Evolutionary conservation across 2,888 invertebrate genomes (phyloP).

Genomic region (Drosophila dives): DNA sequence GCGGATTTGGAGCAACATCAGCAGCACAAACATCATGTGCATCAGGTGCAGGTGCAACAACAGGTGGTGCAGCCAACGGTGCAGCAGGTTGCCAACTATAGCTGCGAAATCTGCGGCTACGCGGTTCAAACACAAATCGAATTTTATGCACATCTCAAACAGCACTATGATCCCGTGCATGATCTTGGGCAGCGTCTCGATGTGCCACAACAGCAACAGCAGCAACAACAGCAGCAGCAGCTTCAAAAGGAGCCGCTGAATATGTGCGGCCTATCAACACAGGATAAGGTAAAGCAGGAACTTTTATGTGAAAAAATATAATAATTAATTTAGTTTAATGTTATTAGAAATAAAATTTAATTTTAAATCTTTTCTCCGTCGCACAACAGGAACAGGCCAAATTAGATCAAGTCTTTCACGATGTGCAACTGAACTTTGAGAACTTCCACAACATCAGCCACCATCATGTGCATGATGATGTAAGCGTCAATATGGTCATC

Average conservation of each 20-base stretch:
- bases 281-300: conserved; percentile 58
- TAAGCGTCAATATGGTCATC: conserved; percentile 69
- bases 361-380: neutral
- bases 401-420: conserved; percentile 79
- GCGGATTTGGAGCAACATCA: conserved; percentile 57
- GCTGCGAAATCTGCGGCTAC: conserved; percentile 92
- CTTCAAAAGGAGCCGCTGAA: conserved; percentile 65
- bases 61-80: conserved; percentile 27
- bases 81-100: conserved; percentile 57
- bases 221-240: conserved; percentile 36
- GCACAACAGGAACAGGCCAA: conserved; percentile 70
- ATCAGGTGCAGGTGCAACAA: conserved; percentile 25
- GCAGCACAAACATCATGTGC: conserved; percentile 31
- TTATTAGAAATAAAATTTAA: neutral
- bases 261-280: conserved; percentile 62
- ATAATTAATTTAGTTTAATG: neutral
- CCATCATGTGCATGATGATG: conserved; percentile 33
- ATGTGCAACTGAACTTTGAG: conserved; percentile 82
- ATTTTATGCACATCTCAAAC: conserved; percentile 94
- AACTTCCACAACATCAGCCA: conserved; percentile 72
- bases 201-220: conserved; percentile 49
- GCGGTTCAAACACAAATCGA: conserved; percentile 91
- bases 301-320: neutral
- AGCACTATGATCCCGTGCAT: conserved; percentile 91
- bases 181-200: conserved; percentile 45